Conservation (phyloP, 2,797 vertebrate genomes). For the Coregonus sp. region DNA sequence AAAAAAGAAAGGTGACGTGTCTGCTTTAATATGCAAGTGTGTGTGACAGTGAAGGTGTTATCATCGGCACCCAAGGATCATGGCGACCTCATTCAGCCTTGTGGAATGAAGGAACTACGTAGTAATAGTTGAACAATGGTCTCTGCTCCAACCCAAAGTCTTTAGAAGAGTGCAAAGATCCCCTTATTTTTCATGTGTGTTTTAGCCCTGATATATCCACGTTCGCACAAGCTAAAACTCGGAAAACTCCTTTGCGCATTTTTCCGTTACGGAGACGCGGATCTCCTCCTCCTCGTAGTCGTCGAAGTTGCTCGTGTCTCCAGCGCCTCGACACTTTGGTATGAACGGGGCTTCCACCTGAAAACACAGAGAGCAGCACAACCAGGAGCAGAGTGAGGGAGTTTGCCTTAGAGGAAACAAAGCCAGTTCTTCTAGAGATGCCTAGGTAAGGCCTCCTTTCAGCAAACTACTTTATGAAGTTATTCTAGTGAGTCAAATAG, state of each 20-base stretch:
- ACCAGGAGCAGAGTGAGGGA: background rate
- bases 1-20: constrained; percentile 73
- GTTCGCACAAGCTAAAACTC: constrained; percentile 89
- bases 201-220: constrained; percentile 85
- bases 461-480: background rate
- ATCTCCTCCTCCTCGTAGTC: constrained; percentile 99
- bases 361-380: background rate
- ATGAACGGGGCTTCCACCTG: constrained; percentile 99
- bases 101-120: constrained; percentile 95
- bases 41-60: constrained; percentile 85
- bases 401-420: background rate
- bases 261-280: constrained; percentile 96
- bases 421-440: background rate
- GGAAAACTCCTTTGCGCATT: constrained; percentile 96
- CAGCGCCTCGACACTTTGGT: constrained; percentile 99
- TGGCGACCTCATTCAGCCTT: constrained; percentile 87
- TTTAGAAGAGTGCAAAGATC: constrained; percentile 96
- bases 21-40: constrained; percentile 85
- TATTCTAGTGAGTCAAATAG: background rate
- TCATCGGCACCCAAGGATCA: constrained; percentile 88
- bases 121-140: constrained; percentile 85
- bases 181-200: constrained; percentile 77
- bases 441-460: too few relatives aligned
- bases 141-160: constrained; percentile 91
- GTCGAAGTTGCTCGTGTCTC: constrained; percentile 99